Conservation (phyloP, 2,888 invertebrate species). For the Drymonia ruficornis region DNA sequence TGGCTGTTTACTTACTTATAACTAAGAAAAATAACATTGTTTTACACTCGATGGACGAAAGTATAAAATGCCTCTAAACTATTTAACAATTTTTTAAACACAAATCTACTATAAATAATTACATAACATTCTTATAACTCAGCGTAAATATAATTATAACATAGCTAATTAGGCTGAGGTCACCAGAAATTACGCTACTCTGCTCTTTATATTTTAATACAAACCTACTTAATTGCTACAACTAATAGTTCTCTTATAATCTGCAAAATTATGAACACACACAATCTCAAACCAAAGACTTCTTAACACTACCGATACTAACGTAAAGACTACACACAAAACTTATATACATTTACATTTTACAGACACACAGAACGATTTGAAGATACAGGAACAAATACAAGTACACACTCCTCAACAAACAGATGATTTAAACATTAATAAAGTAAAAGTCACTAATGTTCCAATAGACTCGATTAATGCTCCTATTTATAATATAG, state of each 20-base stretch:
- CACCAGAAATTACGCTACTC: too few species aligned
- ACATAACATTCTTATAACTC: too few species aligned
- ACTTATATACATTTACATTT: constrained; percentile 16
- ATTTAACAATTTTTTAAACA: too few species aligned
- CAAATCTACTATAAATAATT: too few species aligned
- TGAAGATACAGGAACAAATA: constrained; percentile 9
- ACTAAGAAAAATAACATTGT: not conserved
- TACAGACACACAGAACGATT: constrained; percentile 17
- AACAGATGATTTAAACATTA: not conserved
- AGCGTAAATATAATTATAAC: too few species aligned
- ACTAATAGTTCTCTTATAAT: too few species aligned
- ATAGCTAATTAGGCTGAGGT: too few species aligned
- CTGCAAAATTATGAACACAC: too few species aligned
- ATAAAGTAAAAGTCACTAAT: not conserved
- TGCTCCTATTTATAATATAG: not conserved
- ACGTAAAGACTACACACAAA: not conserved
- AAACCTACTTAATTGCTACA: too few species aligned
- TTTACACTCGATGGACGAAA: not conserved
- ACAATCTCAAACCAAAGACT: not conserved
- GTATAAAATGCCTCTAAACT: too few species aligned
- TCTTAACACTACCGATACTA: too few species aligned
- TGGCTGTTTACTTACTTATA: not conserved
- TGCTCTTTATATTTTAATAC: too few species aligned
- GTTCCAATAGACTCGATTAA: not conserved
- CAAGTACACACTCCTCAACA: not conserved